Percentiles rank a stretch among this genome's conserved stretches.
Evolutionary conservation across 2,797 vertebrate species (phyloP).

Genomic region (Acipenser oxyrinchus): DNA sequence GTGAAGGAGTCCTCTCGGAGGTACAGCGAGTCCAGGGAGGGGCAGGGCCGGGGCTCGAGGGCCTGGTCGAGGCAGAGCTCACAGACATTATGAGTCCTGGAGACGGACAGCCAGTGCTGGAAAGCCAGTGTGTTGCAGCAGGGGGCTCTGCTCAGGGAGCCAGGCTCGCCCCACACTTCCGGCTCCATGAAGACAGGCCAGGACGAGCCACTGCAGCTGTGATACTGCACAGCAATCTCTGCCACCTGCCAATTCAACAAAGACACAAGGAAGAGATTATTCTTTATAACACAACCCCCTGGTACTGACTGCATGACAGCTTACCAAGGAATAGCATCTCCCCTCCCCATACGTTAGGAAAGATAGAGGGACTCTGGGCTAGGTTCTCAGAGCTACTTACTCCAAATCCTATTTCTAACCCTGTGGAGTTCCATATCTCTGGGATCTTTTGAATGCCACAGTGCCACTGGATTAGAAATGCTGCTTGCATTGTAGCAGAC

Average conservation of each 20-base stretch:
- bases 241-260: slow-evolving; percentile 61
- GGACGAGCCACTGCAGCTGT: slow-evolving; percentile 63
- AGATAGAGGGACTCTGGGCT: too few species aligned
- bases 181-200: slow-evolving; percentile 23
- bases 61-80: slow-evolving; percentile 76
- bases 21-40: slow-evolving; percentile 63
- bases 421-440: too few species aligned
- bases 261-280: neutral
- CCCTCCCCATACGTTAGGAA: too few species aligned
- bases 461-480: too few species aligned
- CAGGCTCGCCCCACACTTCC: too few species aligned
- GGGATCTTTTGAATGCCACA: too few species aligned
- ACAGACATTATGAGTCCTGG: slow-evolving; percentile 62
- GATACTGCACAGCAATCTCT: slow-evolving; percentile 80
- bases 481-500: too few species aligned
- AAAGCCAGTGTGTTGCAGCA: slow-evolving; percentile 80
- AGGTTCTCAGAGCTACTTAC: too few species aligned
- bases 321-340: too few species aligned
- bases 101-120: slow-evolving; percentile 52
- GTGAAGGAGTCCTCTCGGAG: slow-evolving; percentile 58
- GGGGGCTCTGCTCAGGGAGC: slow-evolving; percentile 16
- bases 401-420: too few species aligned
- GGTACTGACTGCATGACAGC: too few species aligned
- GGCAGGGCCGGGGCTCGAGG: slow-evolving; percentile 32
- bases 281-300: too few species aligned